A percentile compares a stretch with the other conserved stretches of the same genome.
Conservation (phyloP, 2,113 vertebrate genomes). For the rat (Rattus norvegicus) region DNA sequence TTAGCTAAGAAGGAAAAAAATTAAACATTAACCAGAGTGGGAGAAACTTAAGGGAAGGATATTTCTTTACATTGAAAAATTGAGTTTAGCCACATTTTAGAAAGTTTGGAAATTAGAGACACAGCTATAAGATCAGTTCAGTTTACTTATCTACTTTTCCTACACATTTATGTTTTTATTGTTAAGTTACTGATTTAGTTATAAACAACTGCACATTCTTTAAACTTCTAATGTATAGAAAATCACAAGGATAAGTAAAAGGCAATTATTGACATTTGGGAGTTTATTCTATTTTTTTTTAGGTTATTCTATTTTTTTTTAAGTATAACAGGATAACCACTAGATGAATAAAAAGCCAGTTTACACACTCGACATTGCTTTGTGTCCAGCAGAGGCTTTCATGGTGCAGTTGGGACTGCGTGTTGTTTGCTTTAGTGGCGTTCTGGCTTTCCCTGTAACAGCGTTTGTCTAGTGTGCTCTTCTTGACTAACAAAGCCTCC, state of each 20-base stretch:
- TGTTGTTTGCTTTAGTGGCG: not conserved
- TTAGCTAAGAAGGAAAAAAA: conserved; percentile 13
- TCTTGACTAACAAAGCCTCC: not conserved
- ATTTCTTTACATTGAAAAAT: conserved; percentile 17
- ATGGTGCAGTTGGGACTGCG: not conserved
- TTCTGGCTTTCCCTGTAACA: not conserved
- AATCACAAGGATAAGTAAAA: conserved; percentile 32
- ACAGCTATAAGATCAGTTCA: not conserved
- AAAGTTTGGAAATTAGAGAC: conserved; percentile 22
- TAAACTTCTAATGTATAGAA: conserved; percentile 8
- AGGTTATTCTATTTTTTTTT: conserved; percentile 44
- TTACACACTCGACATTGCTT: not conserved
- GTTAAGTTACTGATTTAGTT: conserved; percentile 18
- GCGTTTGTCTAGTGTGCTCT: not conserved
- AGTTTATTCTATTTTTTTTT: conserved; percentile 40
- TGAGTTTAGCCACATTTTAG: not conserved
- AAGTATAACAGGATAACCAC: conserved; percentile 18
- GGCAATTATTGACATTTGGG: conserved; percentile 17
- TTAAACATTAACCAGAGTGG: not conserved
- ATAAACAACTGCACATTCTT: not conserved
- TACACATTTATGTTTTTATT: not conserved
- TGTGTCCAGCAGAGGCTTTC: not conserved
- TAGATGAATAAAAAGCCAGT: conserved; percentile 28
- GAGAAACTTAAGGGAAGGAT: not conserved
- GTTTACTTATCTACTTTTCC: not conserved